A percentile compares a stretch with the other conserved stretches of the same genome.
phyloP scores from a whole-genome alignment of 30 jellyfish, hydroid and myxozoan species.

The Aurelia aurita complex sp. Pacific region DNA sequence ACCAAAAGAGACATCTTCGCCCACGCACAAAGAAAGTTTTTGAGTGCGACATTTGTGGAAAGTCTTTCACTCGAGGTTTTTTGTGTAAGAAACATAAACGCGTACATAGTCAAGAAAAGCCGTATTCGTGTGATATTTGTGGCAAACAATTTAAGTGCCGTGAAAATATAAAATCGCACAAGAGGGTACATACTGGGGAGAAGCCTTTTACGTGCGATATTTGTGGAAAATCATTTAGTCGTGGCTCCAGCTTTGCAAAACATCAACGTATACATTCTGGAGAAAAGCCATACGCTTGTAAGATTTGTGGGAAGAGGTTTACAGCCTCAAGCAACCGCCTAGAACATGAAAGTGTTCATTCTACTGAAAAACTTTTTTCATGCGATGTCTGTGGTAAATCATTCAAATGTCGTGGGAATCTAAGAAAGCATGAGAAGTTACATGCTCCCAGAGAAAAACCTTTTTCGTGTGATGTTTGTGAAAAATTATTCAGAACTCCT shows the following conservation, averaged over 20 bases:
- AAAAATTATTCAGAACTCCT: too few relatives aligned
- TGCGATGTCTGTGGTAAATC: conserved; percentile 12
- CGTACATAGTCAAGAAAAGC: not conserved
- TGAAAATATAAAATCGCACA: conserved; percentile 20
- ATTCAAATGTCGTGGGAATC: not conserved
- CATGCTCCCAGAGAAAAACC: too few relatives aligned
- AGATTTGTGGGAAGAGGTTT: conserved; percentile 36
- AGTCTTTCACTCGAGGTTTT: too few relatives aligned
- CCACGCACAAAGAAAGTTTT: too few relatives aligned
- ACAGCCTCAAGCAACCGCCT: conserved; percentile 1
- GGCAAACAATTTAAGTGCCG: too few relatives aligned
- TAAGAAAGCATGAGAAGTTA: not conserved
- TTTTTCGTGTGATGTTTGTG: too few relatives aligned
- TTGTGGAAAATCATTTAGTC: conserved; percentile 37
- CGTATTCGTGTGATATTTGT: too few relatives aligned
- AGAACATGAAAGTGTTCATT: too few relatives aligned
- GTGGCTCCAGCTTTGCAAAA: conserved; percentile 19
- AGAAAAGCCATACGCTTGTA: conserved; percentile 47
- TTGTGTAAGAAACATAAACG: too few relatives aligned
- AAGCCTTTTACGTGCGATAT: conserved; percentile 24
- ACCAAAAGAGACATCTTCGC: too few relatives aligned
- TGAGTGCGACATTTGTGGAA: too few relatives aligned
- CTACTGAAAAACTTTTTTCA: not conserved
- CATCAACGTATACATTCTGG: conserved; percentile 37
- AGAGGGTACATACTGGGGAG: conserved; percentile 36